phyloP scores from a whole-genome alignment of 2,797 vertebrate genomes.

The Phalanger gymnotis region DNA sequence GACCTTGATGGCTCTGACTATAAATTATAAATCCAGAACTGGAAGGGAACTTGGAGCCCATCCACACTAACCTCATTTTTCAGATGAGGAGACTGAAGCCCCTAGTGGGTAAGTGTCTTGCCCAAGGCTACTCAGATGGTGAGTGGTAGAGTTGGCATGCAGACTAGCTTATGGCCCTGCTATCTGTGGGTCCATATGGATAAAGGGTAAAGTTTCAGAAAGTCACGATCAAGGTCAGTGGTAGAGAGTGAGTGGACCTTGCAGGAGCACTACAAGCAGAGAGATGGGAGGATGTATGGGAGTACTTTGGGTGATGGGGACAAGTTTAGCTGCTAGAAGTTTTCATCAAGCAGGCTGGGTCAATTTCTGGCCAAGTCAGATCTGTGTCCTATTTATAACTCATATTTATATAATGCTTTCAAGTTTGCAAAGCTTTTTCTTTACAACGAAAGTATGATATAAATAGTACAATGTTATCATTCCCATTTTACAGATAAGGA shows the following conservation, averaged over 20 bases:
- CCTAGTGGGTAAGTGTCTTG: not conserved
- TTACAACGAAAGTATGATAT: not conserved
- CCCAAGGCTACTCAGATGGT: accelerated
- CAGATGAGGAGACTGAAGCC: not conserved
- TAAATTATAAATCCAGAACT: not conserved
- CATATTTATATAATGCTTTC: not conserved
- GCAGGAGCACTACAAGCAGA: not conserved
- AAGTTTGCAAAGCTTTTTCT: not conserved
- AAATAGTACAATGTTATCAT: not conserved
- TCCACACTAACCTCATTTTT: not conserved
- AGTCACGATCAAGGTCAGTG: not conserved
- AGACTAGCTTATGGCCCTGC: not conserved
- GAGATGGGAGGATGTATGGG: not conserved
- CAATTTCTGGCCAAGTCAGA: not conserved
- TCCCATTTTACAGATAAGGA: not conserved
- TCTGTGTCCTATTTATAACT: not conserved
- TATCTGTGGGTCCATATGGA: not conserved
- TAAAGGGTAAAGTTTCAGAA: not conserved
- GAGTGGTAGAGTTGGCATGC: not conserved
- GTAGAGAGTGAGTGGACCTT: not conserved
- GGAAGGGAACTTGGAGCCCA: not conserved
- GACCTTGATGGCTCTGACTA: not conserved
- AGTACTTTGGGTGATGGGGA: not conserved
- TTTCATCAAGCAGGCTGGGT: not conserved
- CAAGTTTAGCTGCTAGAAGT: not conserved